phyloP scores from a whole-genome alignment of 2,888 invertebrate genomes.

The Dysmachus trigonus region DNA sequence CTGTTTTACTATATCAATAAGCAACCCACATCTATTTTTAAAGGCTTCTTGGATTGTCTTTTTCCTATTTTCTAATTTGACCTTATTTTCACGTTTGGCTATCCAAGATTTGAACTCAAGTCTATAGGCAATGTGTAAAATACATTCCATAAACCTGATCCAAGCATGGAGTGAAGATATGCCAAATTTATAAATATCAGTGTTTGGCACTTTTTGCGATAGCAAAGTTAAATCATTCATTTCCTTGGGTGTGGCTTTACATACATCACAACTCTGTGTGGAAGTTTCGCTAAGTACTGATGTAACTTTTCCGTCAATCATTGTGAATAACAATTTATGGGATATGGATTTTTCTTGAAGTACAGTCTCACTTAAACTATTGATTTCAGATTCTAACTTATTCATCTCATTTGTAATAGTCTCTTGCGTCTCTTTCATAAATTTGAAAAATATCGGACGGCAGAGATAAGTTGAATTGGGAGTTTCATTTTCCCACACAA shows the following conservation, averaged over 20 bases:
- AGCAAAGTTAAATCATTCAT: no score
- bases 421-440: no score
- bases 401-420: no score
- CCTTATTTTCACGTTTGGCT: not conserved
- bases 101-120: not conserved
- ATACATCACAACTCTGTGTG: no score
- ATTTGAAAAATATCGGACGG: no score
- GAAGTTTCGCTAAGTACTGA: not conserved
- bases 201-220: not conserved
- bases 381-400: no score
- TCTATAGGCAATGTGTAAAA: not conserved
- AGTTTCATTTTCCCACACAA: no score
- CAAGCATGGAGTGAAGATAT: not conserved
- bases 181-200: not conserved
- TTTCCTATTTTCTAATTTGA: conserved; percentile 14
- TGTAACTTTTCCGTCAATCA: not conserved
- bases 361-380: no score
- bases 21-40: conserved; percentile 13
- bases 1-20: conserved; percentile 13
- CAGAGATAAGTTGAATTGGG: no score
- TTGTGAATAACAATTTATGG: not conserved
- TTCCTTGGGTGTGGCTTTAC: no score
- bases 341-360: no score
- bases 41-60: conserved; percentile 1
- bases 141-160: not conserved